Conservation (phyloP, 2,113 vertebrate genomes). For the Oryzias javanicus region DNA sequence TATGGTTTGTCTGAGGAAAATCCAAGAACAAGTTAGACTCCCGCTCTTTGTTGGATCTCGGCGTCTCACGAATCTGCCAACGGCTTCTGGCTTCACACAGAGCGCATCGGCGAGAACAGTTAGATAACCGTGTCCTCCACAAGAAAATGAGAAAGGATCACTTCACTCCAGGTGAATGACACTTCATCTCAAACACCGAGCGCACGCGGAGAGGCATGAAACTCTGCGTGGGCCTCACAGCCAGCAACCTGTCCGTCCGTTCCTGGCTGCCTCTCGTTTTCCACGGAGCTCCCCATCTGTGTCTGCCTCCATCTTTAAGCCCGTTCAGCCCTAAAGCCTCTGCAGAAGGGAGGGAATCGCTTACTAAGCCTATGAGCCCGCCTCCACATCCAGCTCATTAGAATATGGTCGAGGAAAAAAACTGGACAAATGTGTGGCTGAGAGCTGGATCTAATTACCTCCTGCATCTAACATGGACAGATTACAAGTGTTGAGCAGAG, state of each 20-base stretch:
- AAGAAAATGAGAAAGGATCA: conserved; percentile 20
- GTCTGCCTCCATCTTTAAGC: conserved; percentile 26
- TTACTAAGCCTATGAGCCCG: conserved; percentile 42
- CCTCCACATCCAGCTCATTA: conserved; percentile 52
- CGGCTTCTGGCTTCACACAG: neutral
- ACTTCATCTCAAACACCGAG: conserved; percentile 24
- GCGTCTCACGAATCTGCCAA: conserved; percentile 6
- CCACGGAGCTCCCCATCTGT: conserved; percentile 44
- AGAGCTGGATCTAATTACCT: conserved; percentile 54
- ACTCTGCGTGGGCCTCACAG: conserved; percentile 6
- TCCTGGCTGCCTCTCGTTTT: conserved; percentile 43
- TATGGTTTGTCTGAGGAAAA: neutral
- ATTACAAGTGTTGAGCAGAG: conserved; percentile 9
- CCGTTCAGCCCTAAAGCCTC: conserved; percentile 30
- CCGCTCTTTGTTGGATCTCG: neutral
- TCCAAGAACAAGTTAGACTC: neutral
- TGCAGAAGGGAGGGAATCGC: conserved; percentile 34
- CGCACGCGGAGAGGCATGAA: conserved; percentile 20
- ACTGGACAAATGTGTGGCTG: conserved; percentile 35
- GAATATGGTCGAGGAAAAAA: conserved; percentile 36
- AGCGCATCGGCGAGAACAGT: neutral
- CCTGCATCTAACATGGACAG: conserved; percentile 10
- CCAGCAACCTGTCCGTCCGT: conserved; percentile 24
- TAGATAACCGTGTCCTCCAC: conserved; percentile 14
- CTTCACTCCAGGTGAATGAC: conserved; percentile 27